A percentile compares a stretch with the other conserved stretches of the same genome.
These are phyloP conservation scores for Epirrhoe tristata DNA, from an alignment of 2,888 invertebrate species.

Conservation along the genomic window DNA sequence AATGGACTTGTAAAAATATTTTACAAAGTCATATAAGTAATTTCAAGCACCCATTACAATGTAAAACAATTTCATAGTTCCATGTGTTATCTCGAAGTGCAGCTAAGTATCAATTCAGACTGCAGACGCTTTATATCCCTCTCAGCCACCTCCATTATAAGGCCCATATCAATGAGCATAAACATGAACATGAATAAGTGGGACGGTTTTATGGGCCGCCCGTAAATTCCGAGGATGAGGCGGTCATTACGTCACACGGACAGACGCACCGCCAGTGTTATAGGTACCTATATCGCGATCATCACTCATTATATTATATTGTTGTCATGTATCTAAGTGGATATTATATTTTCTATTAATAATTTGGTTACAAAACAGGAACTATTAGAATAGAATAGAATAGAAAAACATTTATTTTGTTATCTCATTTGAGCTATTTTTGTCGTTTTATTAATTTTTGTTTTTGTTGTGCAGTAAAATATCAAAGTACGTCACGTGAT, in stretches of 20 bases:
- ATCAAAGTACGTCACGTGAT: no score
- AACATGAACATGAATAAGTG: constrained; percentile 74
- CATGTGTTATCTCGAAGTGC: constrained; percentile 48
- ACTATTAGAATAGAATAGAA: no score
- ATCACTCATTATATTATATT: background rate
- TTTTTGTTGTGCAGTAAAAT: no score
- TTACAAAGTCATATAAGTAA: background rate
- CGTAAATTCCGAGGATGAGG: constrained; percentile 62
- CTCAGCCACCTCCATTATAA: constrained; percentile 57
- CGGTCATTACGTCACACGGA: constrained; percentile 57
- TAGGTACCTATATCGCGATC: constrained; percentile 10
- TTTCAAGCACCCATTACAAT: background rate
- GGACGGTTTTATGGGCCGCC: constrained; percentile 64
- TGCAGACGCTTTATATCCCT: constrained; percentile 51
- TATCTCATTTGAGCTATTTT: no score
- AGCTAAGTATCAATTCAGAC: constrained; percentile 42
- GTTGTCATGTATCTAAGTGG: background rate
- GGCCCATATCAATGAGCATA: constrained; percentile 71
- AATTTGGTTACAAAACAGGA: no score
- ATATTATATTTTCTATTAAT: no score
- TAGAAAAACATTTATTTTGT: no score
- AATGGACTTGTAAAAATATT: no score
- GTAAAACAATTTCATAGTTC: constrained; percentile 6
- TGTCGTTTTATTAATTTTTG: no score
- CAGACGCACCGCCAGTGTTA: constrained; percentile 2